Evolutionary conservation across 2,797 vertebrate genomes (phyloP), one percentile per base, ranked within the genome.

Genomic region (Hemitrygon akajei): DNA sequence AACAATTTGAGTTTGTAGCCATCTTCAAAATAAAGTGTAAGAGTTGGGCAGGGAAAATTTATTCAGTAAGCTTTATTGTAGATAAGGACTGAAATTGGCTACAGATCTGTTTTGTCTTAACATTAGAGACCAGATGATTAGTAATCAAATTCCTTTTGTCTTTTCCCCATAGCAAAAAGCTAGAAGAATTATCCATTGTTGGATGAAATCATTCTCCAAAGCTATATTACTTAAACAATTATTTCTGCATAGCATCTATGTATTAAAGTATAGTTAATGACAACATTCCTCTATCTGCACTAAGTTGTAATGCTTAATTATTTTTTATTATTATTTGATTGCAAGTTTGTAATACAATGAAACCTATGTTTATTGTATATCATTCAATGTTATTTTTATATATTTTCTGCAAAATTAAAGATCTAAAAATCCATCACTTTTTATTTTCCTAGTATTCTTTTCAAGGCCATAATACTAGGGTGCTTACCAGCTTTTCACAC

Each of bases 241-340:
- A 91, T 37, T 34, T 37, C 87, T 91, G 63, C 87, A 91, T 91
- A 91, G 87, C 87, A 91, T 91, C 87, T 91, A 91, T 91, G 87
- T 91, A 91, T 9, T 69, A 6, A 71, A 34, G 63, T 91, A 91
- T 91, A 66, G 63, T 66, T 89, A 14, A 56, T 84, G 47, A 27
- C 47, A 84, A 84, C 0, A 27, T 56, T 58, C 10, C 81, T 84
- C 56, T 84, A 56, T 40, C 81, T 84, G 12, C 81, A 84, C 25
- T 82, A 58, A 7, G 3, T 58, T 58, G 47, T 27, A 84, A 84
- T 84, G 81, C 58, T 84, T 34, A 84, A 27, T 25, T 82, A 56
- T 82, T 25, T 58, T 40, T 9, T 2, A 2, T 40, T 81, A 22
- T 58, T 84, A 84, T 84, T 58, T 58, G 47, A 14, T 58, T 27